Base-by-base conservation (phyloP, 2,113 vertebrate genomes). In the Urocolius indicus region DNA sequence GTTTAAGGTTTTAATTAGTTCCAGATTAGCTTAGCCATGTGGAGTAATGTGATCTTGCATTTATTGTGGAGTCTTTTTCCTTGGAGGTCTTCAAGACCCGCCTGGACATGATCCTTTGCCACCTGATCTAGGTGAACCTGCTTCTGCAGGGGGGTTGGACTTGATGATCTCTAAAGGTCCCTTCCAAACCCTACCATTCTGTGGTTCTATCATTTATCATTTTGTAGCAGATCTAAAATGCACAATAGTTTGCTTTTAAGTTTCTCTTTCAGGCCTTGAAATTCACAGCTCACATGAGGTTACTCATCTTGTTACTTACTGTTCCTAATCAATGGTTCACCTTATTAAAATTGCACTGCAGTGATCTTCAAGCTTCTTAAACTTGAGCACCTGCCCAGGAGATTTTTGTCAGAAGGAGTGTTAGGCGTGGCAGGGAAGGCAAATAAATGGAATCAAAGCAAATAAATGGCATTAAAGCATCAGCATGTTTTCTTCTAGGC, bases 401-500 rank as follows among this genome's bases (percentile, higher is more conserved):
- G 17, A 11, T 34, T 63, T 61, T 49, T 69, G 29, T 77, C 30
- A 71, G 45, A 48, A 52, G 38, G 13, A 11, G 2, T 30, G 16
- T 61, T 81, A 9, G 18, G 7, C 3, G 0, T 62, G 46, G 5
- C 27, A 71, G 16, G 65, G 36, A 74, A 55, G 29, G 63, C 17
- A 91, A 83, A 55, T 76, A 57, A 85, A 15, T 41, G 32, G 9
- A 43, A 30, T 36, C 45, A 57, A 59, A 84, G 9, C 8, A 49
- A n/a, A n/a, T n/a, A 41, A 41, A 41, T 41, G 38, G 38, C 38
- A 26, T n/a, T 48, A 65, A 55, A 81, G 10, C 8, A 43, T 84
- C 76, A n/a, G 5, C 24, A 38, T 76, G 12, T 93, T 88, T 94
- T 69, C 51, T 97, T 97, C 91, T 95, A 99, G 99, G 78, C 97